A percentile compares a stretch with the other conserved stretches of the same genome.
phyloP scores from a whole-genome alignment of 2,797 vertebrate species.

The Thaleichthys pacificus region DNA sequence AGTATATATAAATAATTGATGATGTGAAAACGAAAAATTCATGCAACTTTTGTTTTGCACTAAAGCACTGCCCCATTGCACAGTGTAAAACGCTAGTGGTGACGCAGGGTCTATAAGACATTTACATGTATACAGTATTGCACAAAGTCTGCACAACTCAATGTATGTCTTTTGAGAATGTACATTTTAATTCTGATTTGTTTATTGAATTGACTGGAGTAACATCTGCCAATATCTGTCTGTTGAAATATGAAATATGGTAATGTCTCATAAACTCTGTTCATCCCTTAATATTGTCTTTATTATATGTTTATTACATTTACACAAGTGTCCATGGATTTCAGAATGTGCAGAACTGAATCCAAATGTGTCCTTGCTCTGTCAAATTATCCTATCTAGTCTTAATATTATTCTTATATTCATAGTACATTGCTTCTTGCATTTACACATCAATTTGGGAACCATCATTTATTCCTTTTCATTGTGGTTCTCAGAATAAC shows the following conservation, averaged over 20 bases:
- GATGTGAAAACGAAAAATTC: conserved; percentile 27
- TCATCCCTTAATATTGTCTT: conserved; percentile 58
- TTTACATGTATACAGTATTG: conserved; percentile 51
- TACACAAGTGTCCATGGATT: not conserved
- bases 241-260: conserved; percentile 58
- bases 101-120: conserved; percentile 48
- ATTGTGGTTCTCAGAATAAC: too few species aligned
- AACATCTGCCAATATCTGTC: conserved; percentile 56
- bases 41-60: conserved; percentile 56
- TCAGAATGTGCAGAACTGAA: not conserved
- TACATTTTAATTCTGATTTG: conserved; percentile 58
- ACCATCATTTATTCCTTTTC: too few species aligned
- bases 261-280: conserved; percentile 63
- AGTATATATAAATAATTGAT: conserved; percentile 40
- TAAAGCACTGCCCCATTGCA: conserved; percentile 37
- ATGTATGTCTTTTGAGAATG: conserved; percentile 62
- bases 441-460: too few species aligned
- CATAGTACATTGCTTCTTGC: too few species aligned
- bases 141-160: conserved; percentile 63
- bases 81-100: conserved; percentile 39
- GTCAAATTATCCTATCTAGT: too few species aligned
- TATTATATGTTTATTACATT: conserved; percentile 24
- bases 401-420: too few species aligned
- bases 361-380: too few species aligned
- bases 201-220: conserved; percentile 53